Conservation (phyloP, 2,797 vertebrate genomes). For the Sphaeramia orbicularis region DNA sequence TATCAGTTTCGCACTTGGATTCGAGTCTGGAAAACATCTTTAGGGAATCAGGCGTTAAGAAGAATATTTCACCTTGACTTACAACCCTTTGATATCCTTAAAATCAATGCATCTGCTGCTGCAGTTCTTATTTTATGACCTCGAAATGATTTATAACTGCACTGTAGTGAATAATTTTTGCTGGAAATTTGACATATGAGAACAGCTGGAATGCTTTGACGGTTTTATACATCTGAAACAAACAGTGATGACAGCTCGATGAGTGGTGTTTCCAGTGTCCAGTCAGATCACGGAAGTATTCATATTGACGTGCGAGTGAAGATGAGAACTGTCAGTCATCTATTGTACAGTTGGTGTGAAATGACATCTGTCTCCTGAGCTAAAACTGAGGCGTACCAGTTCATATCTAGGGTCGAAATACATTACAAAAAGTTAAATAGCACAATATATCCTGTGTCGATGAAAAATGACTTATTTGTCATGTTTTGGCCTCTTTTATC, state of each 20-base stretch:
- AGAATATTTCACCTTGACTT: conserved; percentile 1
- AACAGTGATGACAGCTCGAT: conserved; percentile 28
- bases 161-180: neutral
- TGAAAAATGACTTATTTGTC: neutral
- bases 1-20: neutral
- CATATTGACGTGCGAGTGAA: conserved; percentile 22
- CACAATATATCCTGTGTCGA: neutral
- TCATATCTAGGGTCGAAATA: neutral
- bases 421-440: neutral
- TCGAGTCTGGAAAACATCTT: conserved; percentile 5
- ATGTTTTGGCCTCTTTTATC: neutral
- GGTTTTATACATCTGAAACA: conserved; percentile 22
- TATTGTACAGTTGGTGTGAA: conserved; percentile 14
- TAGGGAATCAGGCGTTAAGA: neutral
- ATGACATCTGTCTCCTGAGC: conserved; percentile 18
- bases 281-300: conserved; percentile 26
- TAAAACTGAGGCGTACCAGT: neutral
- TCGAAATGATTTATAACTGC: neutral
- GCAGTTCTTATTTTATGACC: neutral
- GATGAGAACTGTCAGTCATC: conserved; percentile 46
- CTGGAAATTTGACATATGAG: conserved; percentile 17
- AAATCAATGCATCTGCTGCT: neutral
- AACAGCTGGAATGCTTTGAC: conserved; percentile 12
- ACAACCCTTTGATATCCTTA: neutral
- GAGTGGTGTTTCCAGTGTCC: conserved; percentile 21